Conservation (phyloP, 2,797 vertebrate genomes). For the Dendrocincla tyrannina region DNA sequence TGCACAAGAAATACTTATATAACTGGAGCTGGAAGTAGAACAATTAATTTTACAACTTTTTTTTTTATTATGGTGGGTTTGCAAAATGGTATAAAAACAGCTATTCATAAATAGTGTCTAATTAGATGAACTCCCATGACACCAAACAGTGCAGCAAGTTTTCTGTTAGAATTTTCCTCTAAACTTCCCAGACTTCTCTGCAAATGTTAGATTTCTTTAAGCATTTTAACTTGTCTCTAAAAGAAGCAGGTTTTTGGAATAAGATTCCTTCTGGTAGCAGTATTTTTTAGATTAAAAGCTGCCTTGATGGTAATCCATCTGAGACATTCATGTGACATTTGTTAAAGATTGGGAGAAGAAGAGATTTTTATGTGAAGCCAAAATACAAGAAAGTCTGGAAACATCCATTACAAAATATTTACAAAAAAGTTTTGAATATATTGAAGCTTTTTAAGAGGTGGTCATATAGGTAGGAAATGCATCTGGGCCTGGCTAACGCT, state of each 20-base stretch:
- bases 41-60: not conserved
- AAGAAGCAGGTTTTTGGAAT: not conserved
- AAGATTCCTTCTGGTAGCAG: not conserved
- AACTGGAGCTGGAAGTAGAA: not conserved
- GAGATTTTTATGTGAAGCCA: not conserved
- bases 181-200: not conserved
- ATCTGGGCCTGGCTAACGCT: not conserved
- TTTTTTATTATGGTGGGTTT: not conserved
- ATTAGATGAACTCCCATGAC: not conserved
- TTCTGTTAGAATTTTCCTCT: slow-evolving; percentile 8
- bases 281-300: slow-evolving; percentile 27
- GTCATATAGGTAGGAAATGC: not conserved
- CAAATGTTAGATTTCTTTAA: slow-evolving; percentile 39
- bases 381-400: not conserved
- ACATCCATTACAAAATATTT: not conserved
- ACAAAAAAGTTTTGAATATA: not conserved
- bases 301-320: not conserved
- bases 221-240: not conserved
- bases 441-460: not conserved
- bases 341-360: not conserved
- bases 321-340: not conserved
- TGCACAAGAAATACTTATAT: not conserved
- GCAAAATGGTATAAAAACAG: not conserved
- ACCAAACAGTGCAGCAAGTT: not conserved
- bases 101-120: not conserved